These are phyloP conservation scores for Thaleichthys pacificus DNA, from an alignment of 2,797 vertebrate genomes.

Conservation along the genomic window DNA sequence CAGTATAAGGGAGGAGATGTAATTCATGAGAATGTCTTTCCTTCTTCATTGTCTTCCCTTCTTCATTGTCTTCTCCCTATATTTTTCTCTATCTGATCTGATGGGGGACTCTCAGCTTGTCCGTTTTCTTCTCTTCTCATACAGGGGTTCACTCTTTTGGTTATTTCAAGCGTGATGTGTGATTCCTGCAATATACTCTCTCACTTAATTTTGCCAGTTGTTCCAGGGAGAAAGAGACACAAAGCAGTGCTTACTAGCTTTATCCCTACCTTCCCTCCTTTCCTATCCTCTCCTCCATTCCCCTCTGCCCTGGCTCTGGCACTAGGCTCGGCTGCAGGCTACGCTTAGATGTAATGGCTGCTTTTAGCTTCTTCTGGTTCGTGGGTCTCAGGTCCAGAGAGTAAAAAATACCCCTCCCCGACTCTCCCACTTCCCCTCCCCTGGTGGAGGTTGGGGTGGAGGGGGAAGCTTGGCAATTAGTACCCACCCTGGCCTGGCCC, in stretches of 20 bases:
- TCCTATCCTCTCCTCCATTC: conserved; percentile 15
- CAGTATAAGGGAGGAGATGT: background rate
- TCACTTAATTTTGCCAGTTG: background rate
- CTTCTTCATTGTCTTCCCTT: conserved; percentile 8
- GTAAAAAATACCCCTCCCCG: too few species aligned
- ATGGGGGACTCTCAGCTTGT: background rate
- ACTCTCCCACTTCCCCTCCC: too few species aligned
- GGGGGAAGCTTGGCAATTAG: too few species aligned
- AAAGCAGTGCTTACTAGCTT: background rate
- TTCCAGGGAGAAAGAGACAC: conserved; percentile 9
- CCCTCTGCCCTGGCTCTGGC: background rate
- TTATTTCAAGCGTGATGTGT: too few species aligned
- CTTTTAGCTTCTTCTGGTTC: too few species aligned
- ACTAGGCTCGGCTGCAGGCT: too few species aligned
- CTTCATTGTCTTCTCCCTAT: conserved; percentile 6
- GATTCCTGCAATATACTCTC: background rate
- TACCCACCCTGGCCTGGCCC: too few species aligned
- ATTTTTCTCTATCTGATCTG: background rate
- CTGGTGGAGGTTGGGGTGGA: too few species aligned
- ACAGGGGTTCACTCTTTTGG: too few species aligned
- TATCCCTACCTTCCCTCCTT: conserved; percentile 21
- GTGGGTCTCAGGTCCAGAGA: too few species aligned
- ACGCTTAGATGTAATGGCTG: too few species aligned
- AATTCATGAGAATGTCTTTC: background rate
- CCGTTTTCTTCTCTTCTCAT: background rate